Evolutionary conservation across 1,140 invertebrate species (phyloP), one percentile per base, ranked within the genome.

Genomic region (Megalopta genalis): DNA sequence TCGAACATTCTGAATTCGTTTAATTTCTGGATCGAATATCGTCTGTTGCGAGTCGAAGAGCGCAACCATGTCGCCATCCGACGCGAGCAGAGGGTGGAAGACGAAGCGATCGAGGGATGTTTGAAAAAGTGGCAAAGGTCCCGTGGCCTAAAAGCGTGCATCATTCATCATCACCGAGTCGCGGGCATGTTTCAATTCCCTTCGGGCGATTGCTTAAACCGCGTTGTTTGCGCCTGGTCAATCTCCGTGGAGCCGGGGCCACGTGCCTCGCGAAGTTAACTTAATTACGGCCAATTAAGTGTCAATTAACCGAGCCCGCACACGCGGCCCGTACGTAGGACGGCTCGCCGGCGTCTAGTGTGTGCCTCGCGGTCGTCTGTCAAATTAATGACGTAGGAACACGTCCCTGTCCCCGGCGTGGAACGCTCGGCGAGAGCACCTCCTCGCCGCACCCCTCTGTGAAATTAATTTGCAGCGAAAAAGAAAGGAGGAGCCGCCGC

Each of bases 221-320:
- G 25, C 39, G 75, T 62, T 74, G 81, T 54, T 74, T 62, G 65
- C 83, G 76, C 79, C 65, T 82, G 87, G 84, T 81, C 82, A 81
- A 89, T 89, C 85, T 87, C 80, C 66, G 78, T 77, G 67, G 54
- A 59, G 76, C 67, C 68, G 82, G 72, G 69, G 78, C 85, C 85
- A 86, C 84, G 81, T 84, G 85, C 84, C n/a, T 67, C 76, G 60
- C 76, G 37, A 78, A 85, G 81, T 90, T 89, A 90, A 91, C 84
- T 90, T 88, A 89, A 91, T 91, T 90, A 90, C 86, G 77, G 85
- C 73, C 90, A 90, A 90, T 91, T 90, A 91, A 90, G 87, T 82
- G 79, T 76, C 88, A 88, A 90, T 91, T 90, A 91, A 90, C 84
- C 76, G 85, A 81, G 80, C 73, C 49, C 79, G 75, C 82, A 79